Base-by-base conservation (phyloP, 2,797 vertebrate genomes). In the Xenentodon cancila region DNA sequence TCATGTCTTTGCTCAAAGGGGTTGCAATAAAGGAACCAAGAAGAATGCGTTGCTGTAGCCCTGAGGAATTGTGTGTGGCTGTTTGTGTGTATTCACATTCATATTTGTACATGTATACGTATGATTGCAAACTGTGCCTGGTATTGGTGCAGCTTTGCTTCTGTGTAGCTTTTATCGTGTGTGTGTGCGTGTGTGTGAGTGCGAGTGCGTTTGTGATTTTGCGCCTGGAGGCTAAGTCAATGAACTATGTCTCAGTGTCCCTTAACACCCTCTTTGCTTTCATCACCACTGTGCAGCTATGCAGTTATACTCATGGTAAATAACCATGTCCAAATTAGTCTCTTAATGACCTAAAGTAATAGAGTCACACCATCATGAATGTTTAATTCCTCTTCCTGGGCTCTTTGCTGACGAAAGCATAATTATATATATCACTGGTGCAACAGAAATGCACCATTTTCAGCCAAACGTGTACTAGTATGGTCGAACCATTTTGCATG, bases 341-440 rank as follows among this genome's bases (percentile, higher is more conserved):
- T 72, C 19, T 81, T 82, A 82, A 81, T 68, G 59, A 64, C 56
- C 64, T 64, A 73, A 82, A 82, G 85, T 85, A 86, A 80, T 77
- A 68, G 52, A 81, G 66, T 73, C 81, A 75, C 61, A 70, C 53
- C 45, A 62, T 77, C 81, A 84, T 89, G 53, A 85, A 88, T 84
- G 78, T 88, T 87, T 88, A 84, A 90, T 82, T 71, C 20, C 40
- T 61, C 80, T 87, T 82, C 59, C 70, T 65, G 63, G 60, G 65
- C 60, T 84, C 69, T 75, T 69, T 77, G 81, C 84, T 88, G 84
- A 84, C 76, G 84, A 75, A 81, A 73, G 78, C 71, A 80, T 79
- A 81, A 88, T 89, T 89, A 77, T 57, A 73, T 73, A 77, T 83
- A 1, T 1, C 20, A 61, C 75, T 79, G 77, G 65, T 70, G 81